Conservation (phyloP, 2,888 invertebrate species). For the Disparrhopalites patrizii region DNA sequence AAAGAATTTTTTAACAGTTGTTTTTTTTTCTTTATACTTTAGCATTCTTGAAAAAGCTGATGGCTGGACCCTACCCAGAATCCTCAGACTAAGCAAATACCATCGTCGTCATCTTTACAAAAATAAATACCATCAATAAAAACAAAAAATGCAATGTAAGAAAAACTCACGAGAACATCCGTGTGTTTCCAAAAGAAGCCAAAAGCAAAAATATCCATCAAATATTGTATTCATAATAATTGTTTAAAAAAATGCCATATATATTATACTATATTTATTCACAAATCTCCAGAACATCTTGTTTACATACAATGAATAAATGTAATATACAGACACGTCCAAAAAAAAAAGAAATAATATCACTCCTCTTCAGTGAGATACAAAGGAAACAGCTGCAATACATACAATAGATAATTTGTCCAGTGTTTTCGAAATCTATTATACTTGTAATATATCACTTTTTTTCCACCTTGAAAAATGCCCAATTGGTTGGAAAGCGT, state of each 20-base stretch:
- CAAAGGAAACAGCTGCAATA: not conserved
- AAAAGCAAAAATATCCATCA: not conserved
- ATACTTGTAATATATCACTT: conserved; percentile 13
- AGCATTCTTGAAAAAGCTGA: conserved; percentile 50
- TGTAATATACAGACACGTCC: not conserved
- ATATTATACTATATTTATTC: not conserved
- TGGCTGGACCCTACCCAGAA: conserved; percentile 50
- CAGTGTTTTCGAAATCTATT: conserved; percentile 11
- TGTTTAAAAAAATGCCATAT: not conserved
- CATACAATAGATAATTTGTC: conserved; percentile 1
- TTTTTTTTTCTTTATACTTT: conserved; percentile 19
- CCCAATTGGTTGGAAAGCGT: conserved; percentile 21
- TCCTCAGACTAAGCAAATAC: conserved; percentile 27
- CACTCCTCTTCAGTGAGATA: not conserved
- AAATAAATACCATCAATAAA: not conserved
- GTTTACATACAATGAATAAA: conserved; percentile 5
- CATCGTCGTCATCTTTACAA: not conserved
- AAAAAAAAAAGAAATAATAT: not conserved
- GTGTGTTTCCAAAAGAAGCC: not conserved
- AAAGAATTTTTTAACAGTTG: not conserved
- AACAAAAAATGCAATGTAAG: not conserved
- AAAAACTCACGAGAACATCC: not conserved
- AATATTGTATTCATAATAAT: not conserved
- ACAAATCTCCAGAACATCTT: not conserved
- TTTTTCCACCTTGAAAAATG: conserved; percentile 25